Base-by-base conservation (phyloP, 2,797 vertebrate species). In the Sylvia borin region DNA sequence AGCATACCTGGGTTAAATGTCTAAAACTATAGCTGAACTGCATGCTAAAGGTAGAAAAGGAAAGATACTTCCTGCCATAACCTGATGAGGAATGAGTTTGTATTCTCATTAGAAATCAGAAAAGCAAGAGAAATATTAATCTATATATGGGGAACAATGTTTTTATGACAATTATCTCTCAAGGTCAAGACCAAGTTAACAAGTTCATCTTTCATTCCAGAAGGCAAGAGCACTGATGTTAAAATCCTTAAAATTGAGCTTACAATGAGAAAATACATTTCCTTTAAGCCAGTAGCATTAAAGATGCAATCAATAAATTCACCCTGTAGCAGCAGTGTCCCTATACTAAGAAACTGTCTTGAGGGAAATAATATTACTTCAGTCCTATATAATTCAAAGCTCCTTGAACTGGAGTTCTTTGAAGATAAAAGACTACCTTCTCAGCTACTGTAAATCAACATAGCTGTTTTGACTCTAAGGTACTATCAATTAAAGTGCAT, bases 231-330 rank as follows among this genome's bases (percentile, higher is more conserved):
- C 40, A 88, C 20, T 36, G 54, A 72, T 34, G 38, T 16, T 80
- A 24, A 85, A 83, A 83, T 84, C 36, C 24, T 94, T 85, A 67
- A 90, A 65, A 34, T 0, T 72, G 70, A 90, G 9, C 19, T 90
- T 77, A 31, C 25, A 62, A 22, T 47, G 42, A 68, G 42, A 67
- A 90, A 92, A 85, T 58, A 45, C 17, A 32, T 77, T 90, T 85
- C 22, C 16, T 58, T 91, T 73, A 40, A 62, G 62, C 77, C 74
- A 67, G 42, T 51, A 76, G 19, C 45, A 79, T 60, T 60, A 86
- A 87, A 79, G 48, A 82, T 64, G 13, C 12, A 79, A 93, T 82
- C 83, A 85, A 75, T 93, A 89, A 78, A 82, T 79, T 74, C 38
- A 43, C 45, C 62, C 42, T 71, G 29, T 82, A 76, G 58, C 67